Conservation (phyloP, 2,888 invertebrate genomes). For the Odontocolon sp. region DNA sequence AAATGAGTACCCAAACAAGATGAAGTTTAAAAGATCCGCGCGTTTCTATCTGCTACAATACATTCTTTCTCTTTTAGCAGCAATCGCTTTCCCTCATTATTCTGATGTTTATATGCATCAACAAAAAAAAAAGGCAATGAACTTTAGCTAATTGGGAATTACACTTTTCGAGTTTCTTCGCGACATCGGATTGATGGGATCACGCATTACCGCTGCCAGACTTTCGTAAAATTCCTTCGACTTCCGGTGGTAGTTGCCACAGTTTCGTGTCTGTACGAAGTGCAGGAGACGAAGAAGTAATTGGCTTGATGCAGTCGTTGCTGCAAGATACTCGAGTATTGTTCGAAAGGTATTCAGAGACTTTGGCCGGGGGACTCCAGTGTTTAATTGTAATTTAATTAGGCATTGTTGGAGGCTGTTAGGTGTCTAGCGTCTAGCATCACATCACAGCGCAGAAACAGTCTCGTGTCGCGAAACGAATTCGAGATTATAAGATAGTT, state of each 20-base stretch:
- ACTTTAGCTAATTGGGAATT: slow-evolving; percentile 40
- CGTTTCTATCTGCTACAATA: no score
- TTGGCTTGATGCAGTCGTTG: slow-evolving; percentile 33
- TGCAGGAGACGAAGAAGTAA: slow-evolving; percentile 37
- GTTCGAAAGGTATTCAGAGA: slow-evolving; percentile 60
- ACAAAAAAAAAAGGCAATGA: slow-evolving; percentile 14
- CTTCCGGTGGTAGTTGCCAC: slow-evolving; percentile 53
- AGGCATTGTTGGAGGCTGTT: slow-evolving; percentile 65
- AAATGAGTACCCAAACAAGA: no score
- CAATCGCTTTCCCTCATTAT: slow-evolving; percentile 53
- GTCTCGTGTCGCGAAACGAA: slow-evolving; percentile 26
- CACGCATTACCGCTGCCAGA: slow-evolving; percentile 35
- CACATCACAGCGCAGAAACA: slow-evolving; percentile 16
- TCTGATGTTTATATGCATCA: slow-evolving; percentile 7
- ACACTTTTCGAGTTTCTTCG: slow-evolving; percentile 12
- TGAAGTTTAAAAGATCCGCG: no score
- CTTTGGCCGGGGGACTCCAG: slow-evolving; percentile 58
- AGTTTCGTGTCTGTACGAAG: slow-evolving; percentile 34
- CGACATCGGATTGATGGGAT: slow-evolving; percentile 5
- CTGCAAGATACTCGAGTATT: slow-evolving; percentile 39
- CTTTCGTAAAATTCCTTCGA: slow-evolving; percentile 67
- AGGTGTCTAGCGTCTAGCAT: slow-evolving; percentile 19
- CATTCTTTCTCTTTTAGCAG: background rate
- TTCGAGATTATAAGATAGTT: slow-evolving; percentile 42
- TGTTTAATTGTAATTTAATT: slow-evolving; percentile 72